These are phyloP conservation scores for Rhagologus leucostigma DNA, from an alignment of 2,113 vertebrate species.

Conservation along the genomic window DNA sequence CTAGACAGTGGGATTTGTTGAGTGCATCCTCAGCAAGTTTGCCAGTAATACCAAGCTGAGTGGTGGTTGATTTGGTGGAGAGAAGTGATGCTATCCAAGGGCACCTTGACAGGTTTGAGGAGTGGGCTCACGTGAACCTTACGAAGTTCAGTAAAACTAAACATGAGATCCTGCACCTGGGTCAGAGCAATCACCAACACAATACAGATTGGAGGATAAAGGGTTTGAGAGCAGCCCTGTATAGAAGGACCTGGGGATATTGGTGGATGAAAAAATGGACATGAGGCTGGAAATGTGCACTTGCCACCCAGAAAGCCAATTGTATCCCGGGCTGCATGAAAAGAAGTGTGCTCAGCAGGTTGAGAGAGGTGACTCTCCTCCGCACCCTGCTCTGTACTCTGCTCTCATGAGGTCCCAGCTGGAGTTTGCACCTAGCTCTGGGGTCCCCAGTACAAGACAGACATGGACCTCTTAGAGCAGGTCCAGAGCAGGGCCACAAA, in stretches of 20 bases:
- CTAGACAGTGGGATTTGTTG: background rate
- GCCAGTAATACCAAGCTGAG: background rate
- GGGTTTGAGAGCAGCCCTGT: background rate
- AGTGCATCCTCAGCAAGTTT: background rate
- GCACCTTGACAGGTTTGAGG: background rate
- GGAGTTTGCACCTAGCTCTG: background rate
- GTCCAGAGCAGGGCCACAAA: background rate
- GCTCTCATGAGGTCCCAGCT: background rate
- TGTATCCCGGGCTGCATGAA: background rate
- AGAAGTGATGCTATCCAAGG: background rate
- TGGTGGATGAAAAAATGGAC: background rate
- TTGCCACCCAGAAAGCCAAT: background rate
- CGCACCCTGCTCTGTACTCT: background rate
- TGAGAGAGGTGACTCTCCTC: background rate
- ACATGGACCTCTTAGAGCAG: background rate
- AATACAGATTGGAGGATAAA: background rate
- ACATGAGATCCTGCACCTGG: background rate
- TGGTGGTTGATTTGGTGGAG: background rate
- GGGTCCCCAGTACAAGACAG: background rate
- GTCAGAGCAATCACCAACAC: background rate
- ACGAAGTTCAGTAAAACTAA: background rate
- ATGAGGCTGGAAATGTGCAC: background rate
- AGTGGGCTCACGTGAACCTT: background rate
- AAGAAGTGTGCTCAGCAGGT: rapidly evolving
- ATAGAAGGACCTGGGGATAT: background rate